Conservation (phyloP, 1,140 invertebrate genomes). For the Lanistes nyassanus region DNA sequence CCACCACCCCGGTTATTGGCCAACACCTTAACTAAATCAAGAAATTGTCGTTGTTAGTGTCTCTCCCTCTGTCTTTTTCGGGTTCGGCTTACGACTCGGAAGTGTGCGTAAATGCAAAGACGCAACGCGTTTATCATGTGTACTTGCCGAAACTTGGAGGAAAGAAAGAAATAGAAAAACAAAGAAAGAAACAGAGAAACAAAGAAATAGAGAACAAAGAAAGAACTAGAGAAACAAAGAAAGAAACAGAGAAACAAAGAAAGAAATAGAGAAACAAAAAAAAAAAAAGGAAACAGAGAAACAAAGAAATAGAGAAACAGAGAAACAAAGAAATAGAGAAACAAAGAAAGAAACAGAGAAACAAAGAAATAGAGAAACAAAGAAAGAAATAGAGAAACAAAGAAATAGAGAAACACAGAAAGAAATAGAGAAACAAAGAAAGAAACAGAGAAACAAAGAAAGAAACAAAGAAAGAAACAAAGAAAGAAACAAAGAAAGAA, state of each 20-base stretch:
- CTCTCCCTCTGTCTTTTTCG: no score
- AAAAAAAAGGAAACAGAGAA: neutral
- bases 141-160: neutral
- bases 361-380: no score
- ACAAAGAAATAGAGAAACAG: neutral
- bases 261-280: neutral
- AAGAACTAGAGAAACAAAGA: neutral
- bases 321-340: neutral
- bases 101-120: neutral
- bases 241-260: neutral
- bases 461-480: neutral
- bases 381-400: no score
- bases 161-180: conserved; percentile 1
- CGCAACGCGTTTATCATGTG: neutral
- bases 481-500: neutral
- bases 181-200: conserved; percentile 9
- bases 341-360: no score
- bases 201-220: neutral
- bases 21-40: no score
- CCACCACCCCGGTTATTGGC: no score
- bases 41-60: no score
- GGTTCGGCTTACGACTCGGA: no score
- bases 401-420: no score
- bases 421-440: no score
- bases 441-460: no score